Conservation (phyloP, 2,797 vertebrate species). For the Oreochromis grahami region DNA sequence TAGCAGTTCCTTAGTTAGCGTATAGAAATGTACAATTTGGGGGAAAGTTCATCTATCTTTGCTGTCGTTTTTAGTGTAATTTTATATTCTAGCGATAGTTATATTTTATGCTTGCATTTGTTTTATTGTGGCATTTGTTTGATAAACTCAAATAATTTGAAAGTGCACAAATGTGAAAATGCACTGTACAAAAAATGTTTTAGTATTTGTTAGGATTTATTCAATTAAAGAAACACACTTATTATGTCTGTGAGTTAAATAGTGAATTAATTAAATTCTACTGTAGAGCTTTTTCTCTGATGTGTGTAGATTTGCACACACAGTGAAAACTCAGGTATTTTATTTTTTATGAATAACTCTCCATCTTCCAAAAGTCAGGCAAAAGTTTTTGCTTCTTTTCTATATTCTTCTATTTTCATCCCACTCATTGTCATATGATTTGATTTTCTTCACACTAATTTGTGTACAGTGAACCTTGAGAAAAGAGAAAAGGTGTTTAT, state of each 20-base stretch:
- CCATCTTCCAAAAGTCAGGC: not conserved
- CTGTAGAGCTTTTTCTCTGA: not conserved
- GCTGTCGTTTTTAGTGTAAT: not conserved
- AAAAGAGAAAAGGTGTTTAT: slow-evolving; percentile 24
- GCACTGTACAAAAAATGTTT: not conserved
- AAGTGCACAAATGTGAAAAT: not conserved
- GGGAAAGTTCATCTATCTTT: not conserved
- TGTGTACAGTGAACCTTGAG: slow-evolving; percentile 16
- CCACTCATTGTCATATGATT: not conserved
- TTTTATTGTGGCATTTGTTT: not conserved
- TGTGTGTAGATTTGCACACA: not conserved
- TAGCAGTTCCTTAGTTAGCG: not conserved
- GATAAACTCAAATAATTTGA: not conserved
- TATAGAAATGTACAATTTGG: not conserved
- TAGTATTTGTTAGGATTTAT: not conserved
- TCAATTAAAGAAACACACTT: not conserved
- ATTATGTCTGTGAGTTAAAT: not conserved
- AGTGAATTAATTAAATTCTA: not conserved
- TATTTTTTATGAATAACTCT: not conserved
- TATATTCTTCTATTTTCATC: not conserved
- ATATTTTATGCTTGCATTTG: not conserved
- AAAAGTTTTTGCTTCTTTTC: not conserved
- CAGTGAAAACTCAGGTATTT: not conserved
- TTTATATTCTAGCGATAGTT: not conserved
- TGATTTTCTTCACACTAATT: slow-evolving; percentile 19